Conservation (phyloP, 2,113 vertebrate genomes). For the Regulus satrapa region DNA sequence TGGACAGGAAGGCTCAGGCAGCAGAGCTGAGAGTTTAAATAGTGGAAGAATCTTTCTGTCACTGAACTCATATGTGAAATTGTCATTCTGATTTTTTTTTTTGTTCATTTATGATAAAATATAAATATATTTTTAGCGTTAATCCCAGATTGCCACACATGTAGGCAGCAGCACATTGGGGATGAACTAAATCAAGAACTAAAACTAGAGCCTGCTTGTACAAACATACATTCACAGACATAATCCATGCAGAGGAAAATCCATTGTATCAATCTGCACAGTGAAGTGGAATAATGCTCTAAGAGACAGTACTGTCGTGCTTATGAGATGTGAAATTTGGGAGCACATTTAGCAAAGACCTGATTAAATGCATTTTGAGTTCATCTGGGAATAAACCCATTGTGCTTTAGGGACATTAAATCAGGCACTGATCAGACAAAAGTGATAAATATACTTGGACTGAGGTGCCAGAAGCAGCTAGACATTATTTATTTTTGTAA, state of each 20-base stretch:
- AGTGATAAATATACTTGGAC: background rate
- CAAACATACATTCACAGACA: constrained; percentile 7
- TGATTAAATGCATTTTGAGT: constrained; percentile 14
- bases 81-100: background rate
- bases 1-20: background rate
- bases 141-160: background rate
- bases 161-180: background rate
- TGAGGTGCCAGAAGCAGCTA: constrained; percentile 36
- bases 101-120: constrained; percentile 39
- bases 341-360: constrained; percentile 1
- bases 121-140: constrained; percentile 27
- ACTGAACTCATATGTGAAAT: background rate
- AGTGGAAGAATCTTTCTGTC: background rate
- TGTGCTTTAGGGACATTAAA: background rate
- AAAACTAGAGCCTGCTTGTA: constrained; percentile 6
- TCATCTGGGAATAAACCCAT: background rate
- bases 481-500: constrained; percentile 48
- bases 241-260: constrained; percentile 13
- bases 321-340: background rate
- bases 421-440: background rate
- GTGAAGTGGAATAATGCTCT: constrained; percentile 1
- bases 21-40: background rate
- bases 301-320: background rate
- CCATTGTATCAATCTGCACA: background rate
- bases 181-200: background rate